Conservation (phyloP, 2,113 vertebrate species). For the Eulemur rufifrons region DNA sequence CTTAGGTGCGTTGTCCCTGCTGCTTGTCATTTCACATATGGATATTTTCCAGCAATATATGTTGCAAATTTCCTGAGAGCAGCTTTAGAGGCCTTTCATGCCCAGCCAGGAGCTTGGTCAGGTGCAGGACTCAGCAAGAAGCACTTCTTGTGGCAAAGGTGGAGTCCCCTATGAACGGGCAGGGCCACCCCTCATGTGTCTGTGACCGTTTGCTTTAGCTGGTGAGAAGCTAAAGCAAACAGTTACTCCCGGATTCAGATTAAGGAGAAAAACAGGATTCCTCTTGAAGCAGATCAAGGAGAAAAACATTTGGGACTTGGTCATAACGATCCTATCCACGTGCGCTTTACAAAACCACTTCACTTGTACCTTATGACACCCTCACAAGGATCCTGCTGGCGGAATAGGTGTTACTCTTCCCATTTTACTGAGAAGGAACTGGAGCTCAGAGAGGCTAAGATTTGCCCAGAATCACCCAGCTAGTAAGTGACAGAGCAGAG, state of each 20-base stretch:
- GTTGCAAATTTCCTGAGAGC: neutral
- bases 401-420: neutral
- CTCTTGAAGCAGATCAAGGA: neutral
- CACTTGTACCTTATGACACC: neutral
- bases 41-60: conserved; percentile 2
- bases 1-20: neutral
- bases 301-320: neutral
- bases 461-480: neutral
- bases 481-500: neutral
- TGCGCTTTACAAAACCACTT: neutral
- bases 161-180: neutral
- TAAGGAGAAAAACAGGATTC: neutral
- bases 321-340: neutral
- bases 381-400: neutral
- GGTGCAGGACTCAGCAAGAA: neutral
- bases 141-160: neutral
- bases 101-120: neutral
- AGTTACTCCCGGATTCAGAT: too few relatives aligned
- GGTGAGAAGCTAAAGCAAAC: too few relatives aligned
- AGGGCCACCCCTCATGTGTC: neutral
- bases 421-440: neutral
- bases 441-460: neutral
- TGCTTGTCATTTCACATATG: neutral
- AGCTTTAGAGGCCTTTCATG: neutral
- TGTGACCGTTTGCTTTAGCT: neutral